Evolutionary conservation across 2,888 invertebrate genomes (phyloP).

Genomic region (Oligia latruncula): DNA sequence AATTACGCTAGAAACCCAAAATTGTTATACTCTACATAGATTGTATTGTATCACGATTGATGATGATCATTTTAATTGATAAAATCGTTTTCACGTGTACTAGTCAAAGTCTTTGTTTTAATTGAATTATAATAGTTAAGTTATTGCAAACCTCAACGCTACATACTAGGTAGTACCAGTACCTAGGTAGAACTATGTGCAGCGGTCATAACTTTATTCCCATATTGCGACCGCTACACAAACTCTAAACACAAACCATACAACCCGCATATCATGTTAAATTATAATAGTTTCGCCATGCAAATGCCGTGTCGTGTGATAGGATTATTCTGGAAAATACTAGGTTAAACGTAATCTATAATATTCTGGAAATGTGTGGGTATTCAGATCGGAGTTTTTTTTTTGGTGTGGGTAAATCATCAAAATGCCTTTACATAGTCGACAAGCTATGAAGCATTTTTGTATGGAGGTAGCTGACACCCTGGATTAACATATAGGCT

Average conservation of each 20-base stretch:
- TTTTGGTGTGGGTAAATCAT: background rate
- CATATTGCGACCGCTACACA: slow-evolving; percentile 25
- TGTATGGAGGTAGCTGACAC: no score
- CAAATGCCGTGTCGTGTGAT: slow-evolving; percentile 26
- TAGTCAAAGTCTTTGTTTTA: background rate
- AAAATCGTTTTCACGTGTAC: background rate
- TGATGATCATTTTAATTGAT: slow-evolving; percentile 1
- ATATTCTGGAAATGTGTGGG: background rate
- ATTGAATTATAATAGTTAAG: background rate
- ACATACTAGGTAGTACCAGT: background rate
- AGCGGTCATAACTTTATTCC: slow-evolving; percentile 24
- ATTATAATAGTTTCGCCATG: slow-evolving; percentile 38
- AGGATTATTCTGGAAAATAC: slow-evolving; percentile 25
- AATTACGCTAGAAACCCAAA: slow-evolving; percentile 2
- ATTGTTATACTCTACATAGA: slow-evolving; percentile 9
- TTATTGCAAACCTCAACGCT: background rate
- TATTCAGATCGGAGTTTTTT: background rate
- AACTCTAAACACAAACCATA: slow-evolving; percentile 17
- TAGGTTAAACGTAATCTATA: background rate
- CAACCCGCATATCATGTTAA: slow-evolving; percentile 33
- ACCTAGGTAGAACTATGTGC: background rate
- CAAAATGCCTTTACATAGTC: background rate
- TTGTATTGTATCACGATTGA: background rate
- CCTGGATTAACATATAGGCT: no score
- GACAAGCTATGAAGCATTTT: background rate